Conservation (phyloP, 2,888 invertebrate genomes). For the Lepidonotus clava region DNA sequence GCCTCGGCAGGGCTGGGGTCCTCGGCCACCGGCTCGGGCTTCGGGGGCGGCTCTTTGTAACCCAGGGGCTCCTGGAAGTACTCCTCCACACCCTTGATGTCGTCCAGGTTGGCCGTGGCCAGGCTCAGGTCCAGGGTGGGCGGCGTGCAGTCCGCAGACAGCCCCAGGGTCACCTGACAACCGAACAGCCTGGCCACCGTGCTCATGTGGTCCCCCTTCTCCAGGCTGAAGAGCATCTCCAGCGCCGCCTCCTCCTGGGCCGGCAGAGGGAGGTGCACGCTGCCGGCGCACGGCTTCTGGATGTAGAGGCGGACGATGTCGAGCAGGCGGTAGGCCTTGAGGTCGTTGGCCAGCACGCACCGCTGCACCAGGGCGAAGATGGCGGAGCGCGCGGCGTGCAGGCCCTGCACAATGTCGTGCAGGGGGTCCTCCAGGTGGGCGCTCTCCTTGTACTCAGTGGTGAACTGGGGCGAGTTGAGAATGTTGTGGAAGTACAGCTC, state of each 20-base stretch:
- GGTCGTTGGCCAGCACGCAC: slow-evolving; percentile 21
- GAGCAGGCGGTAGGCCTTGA: slow-evolving; percentile 33
- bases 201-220: slow-evolving; percentile 19
- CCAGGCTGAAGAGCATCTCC: background rate
- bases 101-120: background rate
- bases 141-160: background rate
- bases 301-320: slow-evolving; percentile 25
- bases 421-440: background rate
- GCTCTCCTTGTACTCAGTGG: background rate
- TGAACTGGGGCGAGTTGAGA: slow-evolving; percentile 36
- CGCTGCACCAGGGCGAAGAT: slow-evolving; percentile 19
- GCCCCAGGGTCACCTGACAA: background rate
- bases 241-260: background rate
- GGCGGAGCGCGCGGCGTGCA: background rate
- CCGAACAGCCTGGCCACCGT: background rate
- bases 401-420: background rate
- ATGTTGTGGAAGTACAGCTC: slow-evolving; percentile 52
- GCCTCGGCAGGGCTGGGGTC: background rate
- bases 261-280: background rate
- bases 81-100: slow-evolving; percentile 21
- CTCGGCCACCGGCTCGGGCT: background rate
- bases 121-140: background rate
- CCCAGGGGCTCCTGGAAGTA: slow-evolving; percentile 17
- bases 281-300: background rate
- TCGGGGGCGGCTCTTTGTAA: background rate